Evolutionary conservation across 2,888 invertebrate genomes (phyloP), one percentile per base, ranked within the genome.

Genomic region (Drosophila formosana): DNA sequence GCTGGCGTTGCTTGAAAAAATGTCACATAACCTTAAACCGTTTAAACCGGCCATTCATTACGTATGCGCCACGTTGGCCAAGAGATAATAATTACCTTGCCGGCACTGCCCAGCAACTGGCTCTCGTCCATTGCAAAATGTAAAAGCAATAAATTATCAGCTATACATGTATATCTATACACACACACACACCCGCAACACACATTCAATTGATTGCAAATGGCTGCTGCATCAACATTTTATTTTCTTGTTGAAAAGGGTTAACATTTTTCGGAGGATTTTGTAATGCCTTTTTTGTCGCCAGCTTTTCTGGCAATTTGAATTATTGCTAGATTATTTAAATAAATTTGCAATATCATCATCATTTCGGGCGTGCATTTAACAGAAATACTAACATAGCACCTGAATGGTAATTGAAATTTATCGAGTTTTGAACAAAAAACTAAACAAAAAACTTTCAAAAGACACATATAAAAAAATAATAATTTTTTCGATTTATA

Each of bases 311-410:
- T 46, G 82, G 66, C 72, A 55, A 67, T 82, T 83, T 88, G 89
- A 88, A 72, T 68, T 83, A 83, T 88, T 61, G 75, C 78, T 62
- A 80, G 82, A 88, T 82, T 83, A 83, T 86, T 88, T 67, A 83
- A 88, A 82, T 88, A 80, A 75, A 82, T 80, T 77, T 66, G 67
- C 66, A 70, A 66, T 75, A 71, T 75, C 70, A 61, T 37, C 43
- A 11, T 62, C 53, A 56, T 62, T 57, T 7, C n/a, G 46, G 13
- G 23, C 67, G 72, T 34, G 34, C 56, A 43, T 26, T 52, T 45
- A 8, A 30, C 39, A 28, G n/a, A 25, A 5, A 41, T 41, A 26
- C 23, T 9, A 23, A 11, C 5, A 13, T 23, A 50, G 28, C 3
- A 58, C 30, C 30, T 28, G 61, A 32, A 2, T 28, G 30, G 6